Evolutionary conservation across 2,113 vertebrate species (phyloP).

Genomic region (Mugil cephalus): DNA sequence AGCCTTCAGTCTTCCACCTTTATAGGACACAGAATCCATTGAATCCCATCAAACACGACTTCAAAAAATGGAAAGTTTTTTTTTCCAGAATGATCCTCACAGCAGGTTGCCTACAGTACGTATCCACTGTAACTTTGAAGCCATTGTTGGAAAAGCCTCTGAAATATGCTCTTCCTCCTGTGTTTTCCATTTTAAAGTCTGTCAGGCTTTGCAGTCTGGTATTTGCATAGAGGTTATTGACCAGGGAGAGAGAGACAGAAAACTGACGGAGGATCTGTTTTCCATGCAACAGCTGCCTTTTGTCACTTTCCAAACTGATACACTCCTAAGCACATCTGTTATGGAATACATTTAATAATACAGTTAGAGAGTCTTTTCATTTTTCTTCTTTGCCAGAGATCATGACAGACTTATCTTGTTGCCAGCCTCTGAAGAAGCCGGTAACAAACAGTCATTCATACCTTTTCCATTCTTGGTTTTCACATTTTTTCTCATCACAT

Average conservation of each 20-base stretch:
- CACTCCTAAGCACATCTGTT: constrained; percentile 39
- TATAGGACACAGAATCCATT: constrained; percentile 39
- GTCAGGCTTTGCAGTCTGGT: constrained; percentile 39
- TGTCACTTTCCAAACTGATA: constrained; percentile 52
- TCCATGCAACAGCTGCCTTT: constrained; percentile 55
- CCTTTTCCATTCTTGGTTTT: constrained; percentile 2
- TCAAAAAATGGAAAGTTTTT: constrained; percentile 51
- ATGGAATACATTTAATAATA: constrained; percentile 49
- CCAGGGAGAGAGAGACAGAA: constrained; percentile 50
- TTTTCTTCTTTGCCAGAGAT: constrained; percentile 31
- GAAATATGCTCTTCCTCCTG: constrained; percentile 49
- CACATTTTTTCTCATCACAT: constrained; percentile 8
- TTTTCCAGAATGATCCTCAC: constrained; percentile 33
- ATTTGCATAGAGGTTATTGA: constrained; percentile 50
- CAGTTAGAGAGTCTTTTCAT: constrained; percentile 38
- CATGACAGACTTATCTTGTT: constrained; percentile 33
- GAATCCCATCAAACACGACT: constrained; percentile 43
- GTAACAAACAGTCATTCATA: constrained; percentile 1
- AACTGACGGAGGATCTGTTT: constrained; percentile 61
- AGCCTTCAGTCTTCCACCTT: constrained; percentile 37
- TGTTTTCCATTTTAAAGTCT: constrained; percentile 39
- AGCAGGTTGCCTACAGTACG: constrained; percentile 25
- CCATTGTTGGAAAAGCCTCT: constrained; percentile 43
- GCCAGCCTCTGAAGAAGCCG: constrained; percentile 3
- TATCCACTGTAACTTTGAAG: constrained; percentile 27